phyloP scores from a whole-genome alignment of 1,140 invertebrate species.

The Macrobrachium nipponense region DNA sequence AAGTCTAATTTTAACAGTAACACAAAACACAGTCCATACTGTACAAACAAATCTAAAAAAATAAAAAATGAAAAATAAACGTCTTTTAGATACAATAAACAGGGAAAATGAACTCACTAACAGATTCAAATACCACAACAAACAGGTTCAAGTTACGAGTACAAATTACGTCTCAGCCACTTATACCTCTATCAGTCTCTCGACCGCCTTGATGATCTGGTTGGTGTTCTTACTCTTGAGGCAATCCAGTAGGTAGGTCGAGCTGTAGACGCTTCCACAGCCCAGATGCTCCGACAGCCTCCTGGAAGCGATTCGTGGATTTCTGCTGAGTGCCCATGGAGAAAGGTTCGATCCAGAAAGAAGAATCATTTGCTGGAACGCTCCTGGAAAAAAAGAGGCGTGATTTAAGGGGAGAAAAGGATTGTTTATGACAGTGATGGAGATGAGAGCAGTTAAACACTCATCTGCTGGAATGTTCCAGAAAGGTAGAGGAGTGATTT shows the following conservation, averaged over 20 bases:
- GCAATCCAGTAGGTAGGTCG: conserved; percentile 30
- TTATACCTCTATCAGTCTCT: conserved; percentile 41
- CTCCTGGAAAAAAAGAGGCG: too few relatives aligned
- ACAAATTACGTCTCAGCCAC: too few relatives aligned
- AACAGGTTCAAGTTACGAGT: too few relatives aligned
- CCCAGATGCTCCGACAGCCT: conserved; percentile 42
- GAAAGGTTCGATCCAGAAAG: conserved; percentile 34
- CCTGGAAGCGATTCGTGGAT: conserved; percentile 21
- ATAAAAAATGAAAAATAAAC: too few relatives aligned
- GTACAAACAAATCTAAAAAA: too few relatives aligned
- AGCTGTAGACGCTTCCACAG: conserved; percentile 31
- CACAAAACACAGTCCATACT: too few relatives aligned
- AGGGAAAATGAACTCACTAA: background rate
- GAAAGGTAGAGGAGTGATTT: too few relatives aligned
- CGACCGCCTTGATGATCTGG: conserved; percentile 50
- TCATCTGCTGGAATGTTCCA: conserved; percentile 41
- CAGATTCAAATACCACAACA: background rate
- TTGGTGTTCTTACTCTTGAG: conserved; percentile 28
- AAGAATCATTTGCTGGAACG: conserved; percentile 52
- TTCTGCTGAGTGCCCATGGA: conserved; percentile 37
- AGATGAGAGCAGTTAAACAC: background rate
- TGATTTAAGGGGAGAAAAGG: background rate
- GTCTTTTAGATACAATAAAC: background rate
- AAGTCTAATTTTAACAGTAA: too few relatives aligned
- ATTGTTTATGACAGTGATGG: background rate